Conservation (phyloP, 2,797 vertebrate species). For the Pseudotriccus pelzelni region DNA sequence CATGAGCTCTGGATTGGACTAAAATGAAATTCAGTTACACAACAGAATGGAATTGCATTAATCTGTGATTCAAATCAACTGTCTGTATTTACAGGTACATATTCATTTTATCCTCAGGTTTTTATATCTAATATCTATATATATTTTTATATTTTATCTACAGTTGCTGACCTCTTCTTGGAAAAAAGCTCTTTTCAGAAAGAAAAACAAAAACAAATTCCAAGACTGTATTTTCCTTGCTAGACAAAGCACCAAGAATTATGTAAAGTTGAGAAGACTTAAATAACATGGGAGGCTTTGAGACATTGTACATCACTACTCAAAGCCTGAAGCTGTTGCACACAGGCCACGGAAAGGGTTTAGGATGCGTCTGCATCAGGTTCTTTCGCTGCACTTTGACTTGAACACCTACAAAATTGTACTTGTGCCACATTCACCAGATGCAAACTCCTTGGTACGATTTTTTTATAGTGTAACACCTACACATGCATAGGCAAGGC, state of each 20-base stretch:
- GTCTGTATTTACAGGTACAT: neutral
- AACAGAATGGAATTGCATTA: neutral
- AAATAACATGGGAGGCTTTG: neutral
- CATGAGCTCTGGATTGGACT: neutral
- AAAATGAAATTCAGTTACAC: slow-evolving; percentile 9
- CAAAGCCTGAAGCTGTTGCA: neutral
- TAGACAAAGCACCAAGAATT: neutral
- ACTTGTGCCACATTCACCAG: neutral
- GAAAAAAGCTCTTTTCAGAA: neutral
- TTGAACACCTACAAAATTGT: neutral
- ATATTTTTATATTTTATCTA: neutral
- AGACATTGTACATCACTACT: neutral
- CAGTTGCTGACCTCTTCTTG: neutral
- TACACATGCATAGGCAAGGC: neutral
- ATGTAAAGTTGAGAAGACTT: neutral
- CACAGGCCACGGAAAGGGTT: neutral
- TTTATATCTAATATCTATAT: neutral
- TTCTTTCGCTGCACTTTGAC: neutral
- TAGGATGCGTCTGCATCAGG: neutral
- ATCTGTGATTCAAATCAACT: neutral
- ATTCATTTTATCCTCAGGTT: neutral
- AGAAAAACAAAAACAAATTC: neutral
- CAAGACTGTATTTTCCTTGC: neutral
- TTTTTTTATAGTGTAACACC: neutral
- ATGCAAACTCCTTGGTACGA: neutral